Base-by-base conservation (phyloP, 2,113 vertebrate genomes). In the Poeciliopsis retropinna region DNA sequence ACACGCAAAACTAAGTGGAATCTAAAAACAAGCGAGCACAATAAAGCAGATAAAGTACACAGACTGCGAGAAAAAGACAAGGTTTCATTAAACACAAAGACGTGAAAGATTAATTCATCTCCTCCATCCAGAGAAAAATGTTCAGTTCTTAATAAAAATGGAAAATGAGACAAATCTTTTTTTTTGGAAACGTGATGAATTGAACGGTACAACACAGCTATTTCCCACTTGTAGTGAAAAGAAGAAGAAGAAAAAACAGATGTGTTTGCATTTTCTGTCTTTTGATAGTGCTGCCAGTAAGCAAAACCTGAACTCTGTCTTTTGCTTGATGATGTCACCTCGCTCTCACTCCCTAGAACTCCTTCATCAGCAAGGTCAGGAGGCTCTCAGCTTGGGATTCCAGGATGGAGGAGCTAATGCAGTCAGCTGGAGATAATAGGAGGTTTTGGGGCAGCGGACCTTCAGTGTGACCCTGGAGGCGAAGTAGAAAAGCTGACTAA, bases 401-500 rank as follows among this genome's bases (percentile, higher is more conserved):
- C 70, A 22, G 66, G 71, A 77, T 75, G 78, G 83, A 63, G 39
- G 73, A 31, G 68, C 79, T 88, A 85, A 92, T 82, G 88, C 85
- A 90, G 88, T 93, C 91, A 71, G 79, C 78, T 75, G 75, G 66
- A 92, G 87, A 94, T 93, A 92, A 93, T 91, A 79, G 84, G 86
- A 41, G 72, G 72, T 78, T 89, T 87, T 89, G 63, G 77, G 86
- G 86, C 83, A 79, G 84, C 68, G 81, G 80, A 89, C 92, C 90
- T 92, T 92, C 85, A 87, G 65, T 47, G 67, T 89, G 91, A 94
- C 89, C 90, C 88, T 83, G 76, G 82, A 87, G 72, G 80, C 54
- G 57, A 88, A 80, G 85, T 76, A 82, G 83, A 90, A 89, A 78
- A 84, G 80, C 73, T 60, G 70, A 84, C 60, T 93, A 83, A 93